A percentile compares a stretch with the other conserved stretches of the same genome.
Evolutionary conservation across 2,888 invertebrate species (phyloP).

Genomic region (Stenoptilia bipunctidactyla): DNA sequence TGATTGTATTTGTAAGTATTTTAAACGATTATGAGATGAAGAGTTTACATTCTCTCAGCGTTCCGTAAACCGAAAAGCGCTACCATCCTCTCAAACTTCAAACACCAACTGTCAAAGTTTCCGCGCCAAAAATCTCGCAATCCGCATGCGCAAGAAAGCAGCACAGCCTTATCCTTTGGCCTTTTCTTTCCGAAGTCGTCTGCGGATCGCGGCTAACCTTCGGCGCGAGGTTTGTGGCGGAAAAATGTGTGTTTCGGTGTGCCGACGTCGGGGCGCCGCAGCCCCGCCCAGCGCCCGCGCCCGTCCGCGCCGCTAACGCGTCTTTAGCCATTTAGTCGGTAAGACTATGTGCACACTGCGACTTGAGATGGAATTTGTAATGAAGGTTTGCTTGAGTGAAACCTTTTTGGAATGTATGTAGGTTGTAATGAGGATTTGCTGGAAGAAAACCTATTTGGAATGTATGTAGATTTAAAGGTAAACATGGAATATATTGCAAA

Average conservation of each 20-base stretch:
- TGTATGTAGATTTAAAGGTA: too few species aligned
- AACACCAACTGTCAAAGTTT: constrained; percentile 47
- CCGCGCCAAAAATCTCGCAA: constrained; percentile 27
- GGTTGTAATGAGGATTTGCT: too few species aligned
- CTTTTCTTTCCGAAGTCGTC: constrained; percentile 53
- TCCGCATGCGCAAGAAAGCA: constrained; percentile 47
- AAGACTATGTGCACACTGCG: constrained; percentile 58
- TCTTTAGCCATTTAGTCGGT: constrained; percentile 69
- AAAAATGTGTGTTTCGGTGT: constrained; percentile 73
- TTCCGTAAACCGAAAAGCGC: constrained; percentile 2
- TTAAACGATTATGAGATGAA: too few species aligned
- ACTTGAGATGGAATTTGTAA: too few species aligned
- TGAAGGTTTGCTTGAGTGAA: too few species aligned
- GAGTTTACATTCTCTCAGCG: too few species aligned
- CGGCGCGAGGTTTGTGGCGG: constrained; percentile 72
- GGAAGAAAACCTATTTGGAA: too few species aligned
- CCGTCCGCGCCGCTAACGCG: constrained; percentile 55
- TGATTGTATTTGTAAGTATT: too few species aligned
- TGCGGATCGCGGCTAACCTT: constrained; percentile 71
- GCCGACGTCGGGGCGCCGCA: constrained; percentile 68
- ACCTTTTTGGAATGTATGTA: too few species aligned
- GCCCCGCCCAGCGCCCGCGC: constrained; percentile 44
- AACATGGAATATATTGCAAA: too few species aligned
- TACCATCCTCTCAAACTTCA: constrained; percentile 24
- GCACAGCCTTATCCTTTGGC: constrained; percentile 26